phyloP scores from a whole-genome alignment of 2,797 vertebrate species.

The Lacerta bilineata region DNA sequence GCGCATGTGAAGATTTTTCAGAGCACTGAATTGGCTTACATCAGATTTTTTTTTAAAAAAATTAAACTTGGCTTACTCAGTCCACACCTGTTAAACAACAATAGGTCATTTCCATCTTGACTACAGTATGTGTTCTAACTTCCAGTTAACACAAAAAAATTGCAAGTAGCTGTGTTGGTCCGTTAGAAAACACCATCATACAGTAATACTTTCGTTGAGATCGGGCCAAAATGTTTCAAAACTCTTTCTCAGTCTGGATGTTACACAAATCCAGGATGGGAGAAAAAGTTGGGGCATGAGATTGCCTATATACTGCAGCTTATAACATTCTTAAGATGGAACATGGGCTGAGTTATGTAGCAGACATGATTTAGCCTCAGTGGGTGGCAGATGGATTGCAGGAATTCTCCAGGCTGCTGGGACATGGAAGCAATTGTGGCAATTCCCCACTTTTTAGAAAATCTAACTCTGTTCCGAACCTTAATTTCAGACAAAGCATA shows the following conservation, averaged over 20 bases:
- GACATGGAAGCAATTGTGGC: neutral
- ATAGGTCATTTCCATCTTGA: neutral
- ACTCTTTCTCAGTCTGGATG: neutral
- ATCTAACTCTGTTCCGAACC: neutral
- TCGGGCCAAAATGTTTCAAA: neutral
- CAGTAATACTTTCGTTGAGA: neutral
- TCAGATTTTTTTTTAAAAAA: neutral
- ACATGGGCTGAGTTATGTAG: neutral
- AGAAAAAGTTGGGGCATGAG: neutral
- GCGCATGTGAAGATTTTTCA: no score
- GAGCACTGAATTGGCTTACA: no score
- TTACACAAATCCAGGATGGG: neutral
- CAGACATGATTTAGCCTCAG: neutral
- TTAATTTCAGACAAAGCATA: conserved; percentile 42
- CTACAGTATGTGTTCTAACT: neutral
- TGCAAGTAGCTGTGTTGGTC: neutral
- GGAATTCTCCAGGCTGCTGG: neutral
- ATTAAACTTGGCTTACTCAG: neutral
- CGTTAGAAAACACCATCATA: neutral
- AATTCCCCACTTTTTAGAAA: neutral
- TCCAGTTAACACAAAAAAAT: neutral
- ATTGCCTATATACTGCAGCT: neutral
- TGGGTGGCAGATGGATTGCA: neutral
- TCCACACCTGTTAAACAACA: neutral
- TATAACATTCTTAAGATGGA: conserved; percentile 15